Base-by-base conservation (phyloP, 1,140 invertebrate genomes). In the Rhizoglyphus robini region DNA sequence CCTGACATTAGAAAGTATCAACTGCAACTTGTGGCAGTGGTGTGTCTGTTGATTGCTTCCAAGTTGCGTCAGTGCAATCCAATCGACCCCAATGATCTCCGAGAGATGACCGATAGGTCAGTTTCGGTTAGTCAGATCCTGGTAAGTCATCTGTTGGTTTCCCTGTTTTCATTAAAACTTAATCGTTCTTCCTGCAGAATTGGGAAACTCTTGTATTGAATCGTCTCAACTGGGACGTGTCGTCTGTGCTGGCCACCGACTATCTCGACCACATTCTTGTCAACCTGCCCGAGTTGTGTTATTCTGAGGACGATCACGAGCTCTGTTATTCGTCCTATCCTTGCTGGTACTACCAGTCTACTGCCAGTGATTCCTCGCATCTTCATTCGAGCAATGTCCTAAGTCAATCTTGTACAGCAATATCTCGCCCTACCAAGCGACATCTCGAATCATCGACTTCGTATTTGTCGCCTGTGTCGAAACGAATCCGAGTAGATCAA, bases 41-140 rank as follows among this genome's bases (percentile, higher is more conserved):
- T 86, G 18, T 94, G 90, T 72, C 81, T 96, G 67, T 81, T 96
- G 66, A 79, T 96, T 60, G 87, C 90, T 2, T 94, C 90, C 20
- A 96, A 96, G 79, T 78, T 96, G 23, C 83, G 88, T 58, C 88
- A 94, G 75, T 83, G 88, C 0, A 80, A 80, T 62, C 86, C 87
- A 1, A 76, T 96, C 3, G 82, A 85, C 8, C 86, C 87, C 0
- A 84, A 91, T 61, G 79, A 84, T 38, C 80, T 96, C 38, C 86
- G 91, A 68, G 86, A 86, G 76, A 95, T 93, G 77, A 95, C 91
- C 8, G 92, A 93, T 73, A 86, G 90, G 76, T 93, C 89, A 73
- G 86, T 95, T 75, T 85, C 83, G 46, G 77, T 85, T 65, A 78
- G 85, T 60, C 87, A 94, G 71, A 80, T 96, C 64, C 85, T 84